Percentiles rank a stretch among this genome's conserved stretches.
Conservation (phyloP, 2,888 invertebrate genomes). For the Sialis lutaria region DNA sequence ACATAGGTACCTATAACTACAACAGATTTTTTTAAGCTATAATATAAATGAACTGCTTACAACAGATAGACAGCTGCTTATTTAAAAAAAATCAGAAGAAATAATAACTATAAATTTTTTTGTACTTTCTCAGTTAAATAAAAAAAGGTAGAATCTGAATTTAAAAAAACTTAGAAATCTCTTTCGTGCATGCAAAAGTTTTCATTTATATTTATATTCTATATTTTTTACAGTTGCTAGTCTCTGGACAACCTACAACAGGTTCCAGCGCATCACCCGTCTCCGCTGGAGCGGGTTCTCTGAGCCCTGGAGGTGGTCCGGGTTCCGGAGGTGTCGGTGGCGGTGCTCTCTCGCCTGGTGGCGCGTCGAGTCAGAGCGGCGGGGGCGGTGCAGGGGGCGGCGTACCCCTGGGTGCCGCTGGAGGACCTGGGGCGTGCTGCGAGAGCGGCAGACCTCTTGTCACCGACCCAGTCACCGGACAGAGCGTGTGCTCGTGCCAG, state of each 20-base stretch:
- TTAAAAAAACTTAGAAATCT: too few relatives aligned
- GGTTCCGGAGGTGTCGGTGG: slow-evolving; percentile 22
- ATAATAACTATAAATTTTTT: too few relatives aligned
- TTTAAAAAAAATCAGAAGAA: too few relatives aligned
- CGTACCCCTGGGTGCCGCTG: slow-evolving; percentile 14
- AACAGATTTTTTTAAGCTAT: too few relatives aligned
- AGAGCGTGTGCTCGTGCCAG: slow-evolving; percentile 87
- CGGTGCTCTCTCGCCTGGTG: slow-evolving; percentile 20
- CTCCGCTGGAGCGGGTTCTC: slow-evolving; percentile 49
- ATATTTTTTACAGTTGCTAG: slow-evolving; percentile 48
- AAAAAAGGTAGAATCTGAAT: too few relatives aligned
- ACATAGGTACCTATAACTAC: too few relatives aligned
- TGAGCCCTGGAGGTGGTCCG: slow-evolving; percentile 39
- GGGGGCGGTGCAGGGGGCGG: slow-evolving; percentile 17
- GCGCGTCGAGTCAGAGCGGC: slow-evolving; percentile 36
- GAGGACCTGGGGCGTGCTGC: slow-evolving; percentile 44
- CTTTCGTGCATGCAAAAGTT: too few relatives aligned
- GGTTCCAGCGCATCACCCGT: slow-evolving; percentile 61
- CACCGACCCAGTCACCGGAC: slow-evolving; percentile 84
- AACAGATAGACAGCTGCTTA: too few relatives aligned
- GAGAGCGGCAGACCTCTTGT: slow-evolving; percentile 83
- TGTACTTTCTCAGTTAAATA: too few relatives aligned
- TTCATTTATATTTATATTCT: slow-evolving; percentile 1
- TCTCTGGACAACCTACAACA: slow-evolving; percentile 57
- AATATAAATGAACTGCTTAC: too few relatives aligned